Base-by-base conservation (phyloP, 2,888 invertebrate genomes). In the Falcaria lacertinaria region DNA sequence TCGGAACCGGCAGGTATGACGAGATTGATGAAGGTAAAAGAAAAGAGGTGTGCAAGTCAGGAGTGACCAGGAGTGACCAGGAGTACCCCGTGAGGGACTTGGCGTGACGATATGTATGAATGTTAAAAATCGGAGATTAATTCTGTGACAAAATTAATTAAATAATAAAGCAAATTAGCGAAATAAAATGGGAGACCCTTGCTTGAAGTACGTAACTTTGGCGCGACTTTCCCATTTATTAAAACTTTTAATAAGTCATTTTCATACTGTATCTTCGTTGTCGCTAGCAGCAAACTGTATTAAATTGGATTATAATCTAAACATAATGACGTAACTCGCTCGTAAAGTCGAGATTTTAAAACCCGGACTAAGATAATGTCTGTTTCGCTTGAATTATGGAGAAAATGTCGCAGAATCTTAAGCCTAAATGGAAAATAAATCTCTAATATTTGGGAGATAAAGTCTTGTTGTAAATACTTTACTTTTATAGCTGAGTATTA, bases 261-360 rank as follows among this genome's bases (percentile, higher is more conserved):
- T 37, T 37, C 22, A 37, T 37, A 25, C 22, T 22, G 22, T 7
- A 22, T 11, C 15, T 15, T 25, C 37, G 11, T 37, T 11, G 22
- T 6, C n/a, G 13, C 13, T 35, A 17, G n/a, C 16, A 35, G 17
- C 11, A n/a, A 19, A 15, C 33, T 42, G 15, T 25, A 15, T 19
- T 8, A 38, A 42, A 42, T 37, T 41, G 33, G 40, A 36, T 25
- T 34, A 40, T 36, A 40, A 44, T 44, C 40, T 33, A 14, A 22
- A 16, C 8, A 40, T 36, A 36, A 15, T 33, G 8, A 11, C 40
- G 40, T 14, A 22, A 36, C 33, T 32, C 8, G 40, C 13, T 37
- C 44, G 36, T 40, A 41, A 40, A 35, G 37, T 40, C 2, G 37
- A 44, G 44, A 44, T 44, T 44, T 44, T 40, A 44, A 44, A 25